phyloP scores from a whole-genome alignment of 2,888 invertebrate genomes.

The Rhaphigaster nebulosa region DNA sequence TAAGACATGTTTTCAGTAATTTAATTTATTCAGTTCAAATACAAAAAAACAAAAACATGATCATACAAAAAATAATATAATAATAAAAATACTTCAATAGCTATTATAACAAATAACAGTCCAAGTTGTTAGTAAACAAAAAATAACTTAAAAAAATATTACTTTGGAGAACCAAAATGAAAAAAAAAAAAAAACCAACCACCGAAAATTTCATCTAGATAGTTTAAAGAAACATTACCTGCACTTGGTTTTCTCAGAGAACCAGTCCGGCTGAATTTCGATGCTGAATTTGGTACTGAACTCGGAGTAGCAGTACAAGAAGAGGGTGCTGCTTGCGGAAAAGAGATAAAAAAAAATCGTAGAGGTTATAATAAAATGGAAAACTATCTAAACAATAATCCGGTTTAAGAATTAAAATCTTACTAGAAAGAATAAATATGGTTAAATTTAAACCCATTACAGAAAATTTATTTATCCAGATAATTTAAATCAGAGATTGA shows the following conservation, averaged over 20 bases:
- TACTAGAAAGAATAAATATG: neutral
- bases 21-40: too few species aligned
- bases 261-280: slow-evolving; percentile 63
- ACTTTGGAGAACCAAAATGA: neutral
- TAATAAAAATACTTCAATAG: neutral
- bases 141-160: neutral
- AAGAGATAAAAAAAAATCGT: slow-evolving; percentile 50
- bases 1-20: neutral
- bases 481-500: neutral
- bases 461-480: neutral
- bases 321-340: slow-evolving; percentile 55
- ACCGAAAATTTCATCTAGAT: slow-evolving; percentile 52
- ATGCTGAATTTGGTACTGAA: slow-evolving; percentile 62
- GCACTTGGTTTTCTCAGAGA: slow-evolving; percentile 62
- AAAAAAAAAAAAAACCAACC: slow-evolving; percentile 18
- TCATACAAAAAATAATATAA: neutral
- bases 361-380: slow-evolving; percentile 21
- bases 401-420: neutral
- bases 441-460: neutral
- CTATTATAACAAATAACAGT: neutral
- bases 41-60: neutral
- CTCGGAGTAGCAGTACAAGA: slow-evolving; percentile 48
- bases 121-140: neutral
- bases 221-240: slow-evolving; percentile 58
- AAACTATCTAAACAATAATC: slow-evolving; percentile 16